phyloP scores from a whole-genome alignment of 1,140 invertebrate species.

The Drosophila punjabiensis region DNA sequence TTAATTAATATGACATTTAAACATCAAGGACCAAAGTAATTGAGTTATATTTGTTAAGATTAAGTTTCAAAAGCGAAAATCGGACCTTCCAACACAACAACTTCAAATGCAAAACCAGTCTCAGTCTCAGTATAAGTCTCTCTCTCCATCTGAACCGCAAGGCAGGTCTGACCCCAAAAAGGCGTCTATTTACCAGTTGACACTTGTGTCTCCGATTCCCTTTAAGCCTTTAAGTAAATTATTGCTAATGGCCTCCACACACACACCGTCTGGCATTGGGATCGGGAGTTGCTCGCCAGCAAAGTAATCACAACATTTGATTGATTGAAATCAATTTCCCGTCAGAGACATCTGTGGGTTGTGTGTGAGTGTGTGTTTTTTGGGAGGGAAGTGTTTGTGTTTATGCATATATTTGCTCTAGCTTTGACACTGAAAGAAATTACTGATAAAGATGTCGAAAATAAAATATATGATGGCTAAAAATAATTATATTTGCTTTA shows the following conservation, averaged over 20 bases:
- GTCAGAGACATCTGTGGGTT: slow-evolving; percentile 63
- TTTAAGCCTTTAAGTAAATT: slow-evolving; percentile 80
- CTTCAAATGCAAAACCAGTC: neutral
- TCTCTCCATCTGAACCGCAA: neutral
- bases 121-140: neutral
- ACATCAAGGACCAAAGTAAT: neutral
- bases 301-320: slow-evolving; percentile 84
- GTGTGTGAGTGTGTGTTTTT: slow-evolving; percentile 12
- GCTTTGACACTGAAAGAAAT: slow-evolving; percentile 31
- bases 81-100: neutral
- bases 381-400: slow-evolving; percentile 18
- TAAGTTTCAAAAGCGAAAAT: neutral
- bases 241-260: slow-evolving; percentile 73
- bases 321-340: slow-evolving; percentile 84
- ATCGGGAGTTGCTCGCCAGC: slow-evolving; percentile 45
- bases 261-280: slow-evolving; percentile 24
- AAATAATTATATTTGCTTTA: no score
- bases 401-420: slow-evolving; percentile 68
- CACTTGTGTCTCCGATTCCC: slow-evolving; percentile 56
- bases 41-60: neutral
- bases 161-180: slow-evolving; percentile 8
- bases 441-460: neutral
- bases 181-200: slow-evolving; percentile 40
- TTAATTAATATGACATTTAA: neutral
- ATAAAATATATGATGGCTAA: no score